Base-by-base conservation (phyloP, 2,113 vertebrate genomes). In the Mirounga angustirostris region DNA sequence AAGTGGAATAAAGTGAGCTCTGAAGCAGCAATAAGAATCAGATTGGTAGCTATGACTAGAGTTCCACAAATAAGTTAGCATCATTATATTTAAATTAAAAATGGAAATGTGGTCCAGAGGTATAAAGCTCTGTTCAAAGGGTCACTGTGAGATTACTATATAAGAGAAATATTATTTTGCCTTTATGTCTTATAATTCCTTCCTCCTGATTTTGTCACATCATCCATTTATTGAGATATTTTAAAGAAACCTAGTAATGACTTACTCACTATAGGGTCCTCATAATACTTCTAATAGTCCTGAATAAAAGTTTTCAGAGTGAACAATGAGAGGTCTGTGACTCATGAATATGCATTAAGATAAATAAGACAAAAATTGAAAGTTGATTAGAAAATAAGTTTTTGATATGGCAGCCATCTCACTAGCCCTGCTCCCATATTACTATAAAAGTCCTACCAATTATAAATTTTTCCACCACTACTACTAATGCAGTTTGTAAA, bases 31-130 rank as follows among this genome's bases (percentile, higher is more conserved):
- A 19, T 83, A 43, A 24, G 56, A 87, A 73, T 33, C n/a, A 88
- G 50, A 50, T 50, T 54, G 65, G n/a, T 87, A 16, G 67, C 28
- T 79, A 28, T 90, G 40, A 93, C 59, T 79, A 85, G 89, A 43
- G 67, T 90, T 84, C 59, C 58, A 82, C 81, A 96, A 82, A 40
- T 97, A 97, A 67, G 67, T 92, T 95, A 96, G 40, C 95, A 95
- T 96, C n/a, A 73, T 43, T 46, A 40, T 91, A 71, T 80, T 56
- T 95, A 78, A 76, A 82, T 58, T 52, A 43, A 46, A 80, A 43
- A 52, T 24, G 76, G 91, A 78, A 61, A 97, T 89, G 87, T 90
- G 87, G 83, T n/a, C 43, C 86, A 79, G 26, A 97, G 82, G 80
- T 95, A 98, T 97, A 95, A 43, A 83, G 69, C 58, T 93, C 4